These are phyloP conservation scores for Drosophila vallismaia DNA, from an alignment of 2,888 invertebrate genomes.

Conservation along the genomic window DNA sequence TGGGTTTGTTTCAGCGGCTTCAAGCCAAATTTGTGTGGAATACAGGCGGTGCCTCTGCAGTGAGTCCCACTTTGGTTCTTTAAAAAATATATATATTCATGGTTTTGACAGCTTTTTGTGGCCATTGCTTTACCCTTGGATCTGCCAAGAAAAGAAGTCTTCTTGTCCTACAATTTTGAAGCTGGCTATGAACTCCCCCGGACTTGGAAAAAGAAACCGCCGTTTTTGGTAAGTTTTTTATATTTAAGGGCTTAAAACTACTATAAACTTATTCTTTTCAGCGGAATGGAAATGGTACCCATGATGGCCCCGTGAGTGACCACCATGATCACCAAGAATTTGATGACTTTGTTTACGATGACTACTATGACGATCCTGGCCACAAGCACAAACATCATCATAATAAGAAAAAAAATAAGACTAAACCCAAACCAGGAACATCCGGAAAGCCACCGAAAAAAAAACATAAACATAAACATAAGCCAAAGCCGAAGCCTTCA, in stretches of 20 bases:
- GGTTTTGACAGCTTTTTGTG: slow-evolving; percentile 86
- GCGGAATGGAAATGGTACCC: slow-evolving; percentile 49
- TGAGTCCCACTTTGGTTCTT: slow-evolving; percentile 15
- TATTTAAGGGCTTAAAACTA: too few relatives aligned
- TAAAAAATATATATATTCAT: not conserved
- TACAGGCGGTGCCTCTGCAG: slow-evolving; percentile 54
- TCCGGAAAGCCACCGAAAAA: slow-evolving; percentile 29
- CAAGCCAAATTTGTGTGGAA: slow-evolving; percentile 54
- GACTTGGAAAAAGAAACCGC: slow-evolving; percentile 82
- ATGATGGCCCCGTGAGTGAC: slow-evolving; percentile 16
- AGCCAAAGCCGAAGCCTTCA: slow-evolving; percentile 32
- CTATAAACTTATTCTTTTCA: slow-evolving; percentile 2
- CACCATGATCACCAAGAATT: slow-evolving; percentile 28
- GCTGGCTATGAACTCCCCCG: slow-evolving; percentile 79
- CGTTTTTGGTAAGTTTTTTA: slow-evolving; percentile 59
- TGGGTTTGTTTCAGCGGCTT: not conserved
- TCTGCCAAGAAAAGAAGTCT: slow-evolving; percentile 88
- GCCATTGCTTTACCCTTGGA: slow-evolving; percentile 89
- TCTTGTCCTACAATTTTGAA: slow-evolving; percentile 87
- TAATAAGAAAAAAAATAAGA: slow-evolving; percentile 33
- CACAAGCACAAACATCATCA: slow-evolving; percentile 22
- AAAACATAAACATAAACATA: slow-evolving; percentile 44
- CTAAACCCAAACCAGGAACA: slow-evolving; percentile 20
- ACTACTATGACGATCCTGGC: slow-evolving; percentile 22
- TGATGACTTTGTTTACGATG: slow-evolving; percentile 42